Evolutionary conservation across 2,113 vertebrate species (phyloP).

Genomic region (Cygnus atratus): DNA sequence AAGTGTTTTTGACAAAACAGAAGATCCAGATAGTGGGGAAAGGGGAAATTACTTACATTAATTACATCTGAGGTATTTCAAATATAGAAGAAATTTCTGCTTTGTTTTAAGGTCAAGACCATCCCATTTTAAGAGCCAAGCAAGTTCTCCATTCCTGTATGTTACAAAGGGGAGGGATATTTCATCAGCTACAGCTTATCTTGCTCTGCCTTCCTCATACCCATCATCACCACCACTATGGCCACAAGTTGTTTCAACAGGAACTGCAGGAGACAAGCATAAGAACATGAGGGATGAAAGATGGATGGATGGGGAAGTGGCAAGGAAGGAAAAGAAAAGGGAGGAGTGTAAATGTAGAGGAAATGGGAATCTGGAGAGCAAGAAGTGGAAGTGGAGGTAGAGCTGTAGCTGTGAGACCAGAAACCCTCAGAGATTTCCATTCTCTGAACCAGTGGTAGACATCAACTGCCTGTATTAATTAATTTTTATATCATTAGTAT

Average conservation of each 20-base stretch:
- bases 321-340: background rate
- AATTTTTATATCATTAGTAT: background rate
- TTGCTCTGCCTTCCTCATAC: background rate
- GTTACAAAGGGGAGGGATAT: background rate
- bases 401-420: background rate
- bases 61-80: background rate
- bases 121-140: background rate
- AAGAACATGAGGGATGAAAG: background rate
- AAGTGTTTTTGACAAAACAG: background rate
- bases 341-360: fast-evolving
- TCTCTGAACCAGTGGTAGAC: background rate
- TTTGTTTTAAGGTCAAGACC: background rate
- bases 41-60: background rate
- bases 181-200: constrained; percentile 14
- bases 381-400: background rate
- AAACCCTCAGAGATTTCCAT: background rate
- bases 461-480: background rate
- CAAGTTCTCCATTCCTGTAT: background rate
- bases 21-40: background rate
- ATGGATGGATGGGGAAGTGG: background rate
- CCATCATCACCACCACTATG: background rate
- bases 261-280: background rate
- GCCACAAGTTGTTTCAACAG: background rate
- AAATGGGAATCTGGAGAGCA: background rate
- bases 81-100: background rate